Conservation (phyloP, 2,797 vertebrate genomes). For the Betta splendens region DNA sequence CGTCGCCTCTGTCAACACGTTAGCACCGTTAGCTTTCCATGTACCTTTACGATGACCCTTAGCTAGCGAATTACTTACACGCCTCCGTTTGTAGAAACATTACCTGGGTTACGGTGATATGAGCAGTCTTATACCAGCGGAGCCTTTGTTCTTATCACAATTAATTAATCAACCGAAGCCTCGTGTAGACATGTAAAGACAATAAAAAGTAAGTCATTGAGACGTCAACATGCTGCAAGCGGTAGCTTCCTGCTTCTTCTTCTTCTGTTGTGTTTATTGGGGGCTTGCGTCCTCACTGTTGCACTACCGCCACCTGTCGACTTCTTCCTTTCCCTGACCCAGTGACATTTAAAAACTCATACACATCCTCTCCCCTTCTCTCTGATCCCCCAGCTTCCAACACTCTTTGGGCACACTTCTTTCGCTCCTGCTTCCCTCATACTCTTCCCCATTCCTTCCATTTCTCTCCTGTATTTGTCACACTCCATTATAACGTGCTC, state of each 20-base stretch:
- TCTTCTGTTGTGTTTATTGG: no score
- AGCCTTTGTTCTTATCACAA: not conserved
- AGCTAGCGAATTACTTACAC: constrained; percentile 21
- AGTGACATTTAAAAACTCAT: no score
- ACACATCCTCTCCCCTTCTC: no score
- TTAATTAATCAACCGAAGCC: not conserved
- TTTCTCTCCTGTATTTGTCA: no score
- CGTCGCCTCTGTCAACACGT: not conserved
- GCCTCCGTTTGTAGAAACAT: not conserved
- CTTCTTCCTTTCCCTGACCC: no score
- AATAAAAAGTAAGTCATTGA: constrained; percentile 21
- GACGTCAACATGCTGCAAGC: constrained; percentile 9
- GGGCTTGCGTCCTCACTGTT: no score
- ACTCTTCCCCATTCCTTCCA: no score
- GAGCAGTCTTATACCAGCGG: not conserved
- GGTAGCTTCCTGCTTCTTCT: constrained; percentile 56
- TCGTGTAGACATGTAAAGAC: fast-evolving
- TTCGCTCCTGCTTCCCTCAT: no score
- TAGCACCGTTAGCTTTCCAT: not conserved
- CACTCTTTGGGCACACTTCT: no score
- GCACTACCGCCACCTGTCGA: no score
- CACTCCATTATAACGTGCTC: no score
- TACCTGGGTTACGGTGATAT: constrained; percentile 30
- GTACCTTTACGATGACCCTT: constrained; percentile 38
- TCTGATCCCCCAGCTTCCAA: no score